phyloP scores from a whole-genome alignment of 1,140 invertebrate species.

The Neodiprion virginianus region DNA sequence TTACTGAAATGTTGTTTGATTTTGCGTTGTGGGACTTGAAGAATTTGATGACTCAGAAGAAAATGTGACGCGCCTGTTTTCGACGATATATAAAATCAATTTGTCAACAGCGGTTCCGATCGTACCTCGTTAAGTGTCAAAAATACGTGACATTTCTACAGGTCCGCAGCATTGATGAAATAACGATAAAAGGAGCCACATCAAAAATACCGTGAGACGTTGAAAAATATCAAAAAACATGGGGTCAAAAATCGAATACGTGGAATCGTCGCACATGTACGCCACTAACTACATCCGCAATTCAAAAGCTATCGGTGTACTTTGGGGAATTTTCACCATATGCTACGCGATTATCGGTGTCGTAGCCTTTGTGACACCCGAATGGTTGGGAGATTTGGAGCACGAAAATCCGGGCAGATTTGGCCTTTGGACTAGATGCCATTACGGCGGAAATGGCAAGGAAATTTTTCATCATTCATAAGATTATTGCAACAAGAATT shows the following conservation, averaged over 20 bases:
- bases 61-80: background rate
- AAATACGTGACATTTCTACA: conserved; percentile 21
- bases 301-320: conserved; percentile 93
- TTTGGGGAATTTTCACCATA: conserved; percentile 96
- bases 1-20: background rate
- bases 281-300: conserved; percentile 94
- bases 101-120: background rate
- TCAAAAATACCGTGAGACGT: background rate
- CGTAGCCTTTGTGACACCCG: conserved; percentile 94
- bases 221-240: conserved; percentile 59
- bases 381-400: conserved; percentile 88
- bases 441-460: conserved; percentile 57
- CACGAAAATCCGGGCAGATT: conserved; percentile 89
- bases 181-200: conserved; percentile 15
- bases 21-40: background rate
- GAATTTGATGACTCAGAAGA: no score
- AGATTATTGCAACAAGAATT: no score
- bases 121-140: conserved; percentile 6
- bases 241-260: conserved; percentile 90
- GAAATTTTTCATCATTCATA: background rate
- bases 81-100: background rate
- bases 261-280: conserved; percentile 87
- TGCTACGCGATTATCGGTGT: conserved; percentile 96
- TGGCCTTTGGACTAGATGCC: conserved; percentile 89
- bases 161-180: conserved; percentile 18